phyloP scores from a whole-genome alignment of 2,888 invertebrate species.

The Melanotus villosus region DNA sequence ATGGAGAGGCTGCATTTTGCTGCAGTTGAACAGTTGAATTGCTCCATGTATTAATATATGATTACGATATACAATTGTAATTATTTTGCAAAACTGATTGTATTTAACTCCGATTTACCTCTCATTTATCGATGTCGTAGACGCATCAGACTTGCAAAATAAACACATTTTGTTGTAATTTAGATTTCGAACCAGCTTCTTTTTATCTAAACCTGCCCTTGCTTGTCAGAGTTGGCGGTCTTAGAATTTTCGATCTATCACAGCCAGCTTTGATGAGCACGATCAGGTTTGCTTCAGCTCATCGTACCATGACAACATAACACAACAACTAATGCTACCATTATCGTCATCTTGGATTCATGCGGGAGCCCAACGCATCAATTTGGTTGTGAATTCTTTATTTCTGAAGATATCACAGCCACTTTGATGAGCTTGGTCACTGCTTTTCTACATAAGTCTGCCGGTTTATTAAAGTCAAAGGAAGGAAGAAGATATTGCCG shows the following conservation, averaged over 20 bases:
- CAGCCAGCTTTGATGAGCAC: slow-evolving; percentile 97
- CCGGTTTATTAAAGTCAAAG: too few species aligned
- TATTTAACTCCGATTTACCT: too few species aligned
- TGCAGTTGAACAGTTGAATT: not conserved
- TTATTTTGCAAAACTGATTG: not conserved
- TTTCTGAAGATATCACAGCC: slow-evolving; percentile 92
- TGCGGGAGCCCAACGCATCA: slow-evolving; percentile 79
- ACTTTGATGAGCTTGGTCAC: slow-evolving; percentile 92
- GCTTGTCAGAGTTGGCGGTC: slow-evolving; percentile 75
- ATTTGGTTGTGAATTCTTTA: slow-evolving; percentile 89
- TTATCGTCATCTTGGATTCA: not conserved
- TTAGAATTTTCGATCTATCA: slow-evolving; percentile 85
- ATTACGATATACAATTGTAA: not conserved
- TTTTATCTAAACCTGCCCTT: slow-evolving; percentile 58
- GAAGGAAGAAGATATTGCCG: slow-evolving; percentile 43
- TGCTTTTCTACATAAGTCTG: slow-evolving; percentile 43
- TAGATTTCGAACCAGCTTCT: not conserved
- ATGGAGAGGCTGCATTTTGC: slow-evolving; percentile 73
- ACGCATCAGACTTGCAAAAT: not conserved
- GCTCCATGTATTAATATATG: too few species aligned
- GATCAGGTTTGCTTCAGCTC: slow-evolving; percentile 69
- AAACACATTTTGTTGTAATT: not conserved
- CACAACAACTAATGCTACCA: too few species aligned
- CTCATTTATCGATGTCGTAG: too few species aligned
- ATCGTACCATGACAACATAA: too few species aligned